Evolutionary conservation across 2,113 vertebrate genomes (phyloP), one percentile per base, ranked within the genome.

Genomic region (Ginglymostoma cirratum): DNA sequence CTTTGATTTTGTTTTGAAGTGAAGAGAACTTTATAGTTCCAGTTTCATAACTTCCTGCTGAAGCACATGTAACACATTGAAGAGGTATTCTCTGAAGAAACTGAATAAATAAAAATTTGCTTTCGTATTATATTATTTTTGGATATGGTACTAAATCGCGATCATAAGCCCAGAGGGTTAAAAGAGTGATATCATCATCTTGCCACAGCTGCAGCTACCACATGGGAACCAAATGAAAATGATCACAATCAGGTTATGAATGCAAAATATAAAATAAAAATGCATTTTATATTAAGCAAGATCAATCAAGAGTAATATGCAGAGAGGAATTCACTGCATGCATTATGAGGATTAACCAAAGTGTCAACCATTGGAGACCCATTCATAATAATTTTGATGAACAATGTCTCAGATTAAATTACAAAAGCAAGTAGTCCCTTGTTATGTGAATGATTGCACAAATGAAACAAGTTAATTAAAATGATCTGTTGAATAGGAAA

Each of bases 161-260:
- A 66, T 94, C n/a, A 38, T 67, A 94, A 67, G 27, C 90, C 65
- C 90, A 94, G 61, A 66, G 90, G 61, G 65, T 69, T 69, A 95
- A 48, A 6, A 38, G 24, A 72, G 23, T 95, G 94, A 95, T 95
- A 95, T 72, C 69, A 95, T 95, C 94, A 72, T 70, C 38, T 45
- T 72, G 24, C 27, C 45, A 52, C 69, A 95, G 94, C 67, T 95
- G 94, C 94, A 95, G 14, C 6, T 17, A 21, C n/a, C 67, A 72
- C 94, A 95, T 52, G 94, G 69, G 94, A 95, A 72, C 65, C 94
- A 72, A 72, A 95, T 95, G 94, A 69, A 95, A 95, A 95, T 72
- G 69, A 95, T 76, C 93, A 45, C 67, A 70, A 70, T 94, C 42
- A 52, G 94, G 34, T 95, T 30, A 34, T 30, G 42, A 95, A 72